Percentiles rank a stretch among this genome's conserved stretches.
phyloP scores from a whole-genome alignment of 2,888 invertebrate genomes.

The Noctua fimbriata region DNA sequence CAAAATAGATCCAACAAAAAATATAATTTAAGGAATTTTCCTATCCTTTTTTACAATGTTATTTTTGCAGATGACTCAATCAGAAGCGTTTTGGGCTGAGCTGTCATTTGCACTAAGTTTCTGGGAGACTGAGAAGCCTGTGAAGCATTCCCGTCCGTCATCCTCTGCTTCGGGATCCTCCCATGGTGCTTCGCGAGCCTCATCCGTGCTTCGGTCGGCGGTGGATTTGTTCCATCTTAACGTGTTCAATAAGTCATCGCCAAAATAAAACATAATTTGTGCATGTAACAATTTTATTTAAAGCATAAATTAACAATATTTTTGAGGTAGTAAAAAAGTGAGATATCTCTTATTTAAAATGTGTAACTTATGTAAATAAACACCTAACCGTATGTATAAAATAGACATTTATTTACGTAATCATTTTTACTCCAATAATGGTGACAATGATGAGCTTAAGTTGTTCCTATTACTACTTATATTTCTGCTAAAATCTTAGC shows the following conservation, averaged over 20 bases:
- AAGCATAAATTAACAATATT: conserved; percentile 21
- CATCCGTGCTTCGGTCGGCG: conserved; percentile 85
- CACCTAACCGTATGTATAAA: conserved; percentile 17
- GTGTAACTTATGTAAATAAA: conserved; percentile 32
- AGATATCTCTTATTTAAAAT: conserved; percentile 8
- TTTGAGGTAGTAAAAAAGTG: conserved; percentile 37
- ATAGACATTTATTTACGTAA: background rate
- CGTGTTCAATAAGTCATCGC: conserved; percentile 65
- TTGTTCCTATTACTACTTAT: background rate
- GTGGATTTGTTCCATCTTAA: conserved; percentile 83
- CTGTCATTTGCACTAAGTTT: conserved; percentile 93
- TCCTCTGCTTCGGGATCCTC: conserved; percentile 75
- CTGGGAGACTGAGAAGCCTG: conserved; percentile 93
- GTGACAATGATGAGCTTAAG: background rate
- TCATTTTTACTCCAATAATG: background rate
- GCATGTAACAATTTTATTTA: conserved; percentile 35
- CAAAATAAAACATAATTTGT: conserved; percentile 16
- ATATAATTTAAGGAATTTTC: background rate
- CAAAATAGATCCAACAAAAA: background rate
- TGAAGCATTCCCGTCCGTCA: conserved; percentile 85
- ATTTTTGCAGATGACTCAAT: conserved; percentile 91
- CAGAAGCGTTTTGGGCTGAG: conserved; percentile 93
- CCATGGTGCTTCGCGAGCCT: conserved; percentile 80
- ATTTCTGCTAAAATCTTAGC: background rate
- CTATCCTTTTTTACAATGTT: background rate